Percentiles rank a stretch among this genome's conserved stretches.
Conservation (phyloP, 2,888 invertebrate species). For the Microchrysa polita region DNA sequence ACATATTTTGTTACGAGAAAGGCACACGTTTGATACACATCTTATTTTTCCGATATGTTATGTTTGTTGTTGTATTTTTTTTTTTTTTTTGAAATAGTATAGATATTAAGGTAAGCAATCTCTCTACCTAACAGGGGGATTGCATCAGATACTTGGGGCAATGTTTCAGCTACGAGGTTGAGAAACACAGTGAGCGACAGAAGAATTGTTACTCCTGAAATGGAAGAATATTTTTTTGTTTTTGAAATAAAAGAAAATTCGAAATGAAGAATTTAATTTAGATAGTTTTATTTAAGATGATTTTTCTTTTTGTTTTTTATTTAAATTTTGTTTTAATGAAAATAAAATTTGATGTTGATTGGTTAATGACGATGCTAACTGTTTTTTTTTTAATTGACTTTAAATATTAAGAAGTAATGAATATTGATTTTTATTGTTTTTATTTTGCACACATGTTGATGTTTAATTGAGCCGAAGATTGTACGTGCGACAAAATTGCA, state of each 20-base stretch:
- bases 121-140: constrained; percentile 98
- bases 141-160: constrained; percentile 99
- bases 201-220: constrained; percentile 98
- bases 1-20: constrained; percentile 12
- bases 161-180: constrained; percentile 99
- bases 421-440: background rate
- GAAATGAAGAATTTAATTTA: constrained; percentile 4
- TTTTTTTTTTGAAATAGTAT: constrained; percentile 48
- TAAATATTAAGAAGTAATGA: constrained; percentile 7
- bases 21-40: too few relatives aligned
- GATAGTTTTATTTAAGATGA: background rate
- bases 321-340: background rate
- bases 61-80: constrained; percentile 43
- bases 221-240: constrained; percentile 54
- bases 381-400: background rate
- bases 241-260: background rate
- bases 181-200: constrained; percentile 99
- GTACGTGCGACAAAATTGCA: background rate
- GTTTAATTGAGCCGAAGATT: background rate
- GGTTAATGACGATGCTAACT: too few relatives aligned
- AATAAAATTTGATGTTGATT: too few relatives aligned
- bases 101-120: constrained; percentile 60
- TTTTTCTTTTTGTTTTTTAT: constrained; percentile 13
- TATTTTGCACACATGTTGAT: background rate
- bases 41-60: constrained; percentile 33